These are phyloP conservation scores for Thecophora atra DNA, from an alignment of 2,888 invertebrate genomes.

Conservation along the genomic window DNA sequence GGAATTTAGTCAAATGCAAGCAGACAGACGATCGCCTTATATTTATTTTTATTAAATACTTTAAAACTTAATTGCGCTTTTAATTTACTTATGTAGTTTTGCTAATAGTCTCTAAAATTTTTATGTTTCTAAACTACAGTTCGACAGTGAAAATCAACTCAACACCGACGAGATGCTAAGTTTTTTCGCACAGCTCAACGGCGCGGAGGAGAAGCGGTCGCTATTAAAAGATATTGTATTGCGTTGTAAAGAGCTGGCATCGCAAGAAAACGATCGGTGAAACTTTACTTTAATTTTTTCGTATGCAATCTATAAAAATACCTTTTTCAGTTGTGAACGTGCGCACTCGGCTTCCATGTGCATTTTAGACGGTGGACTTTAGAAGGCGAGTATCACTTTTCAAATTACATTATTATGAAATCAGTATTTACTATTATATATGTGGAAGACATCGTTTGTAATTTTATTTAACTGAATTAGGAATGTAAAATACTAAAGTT, in stretches of 20 bases:
- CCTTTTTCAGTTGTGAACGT: conserved; percentile 37
- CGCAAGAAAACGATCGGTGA: conserved; percentile 35
- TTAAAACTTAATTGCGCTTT: too few species aligned
- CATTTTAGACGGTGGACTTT: conserved; percentile 16
- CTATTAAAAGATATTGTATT: conserved; percentile 24
- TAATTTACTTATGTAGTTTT: background rate
- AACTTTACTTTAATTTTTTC: too few species aligned
- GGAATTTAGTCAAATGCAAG: too few species aligned
- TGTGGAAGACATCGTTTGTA: too few species aligned
- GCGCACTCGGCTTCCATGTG: conserved; percentile 33
- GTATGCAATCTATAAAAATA: background rate
- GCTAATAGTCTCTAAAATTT: background rate
- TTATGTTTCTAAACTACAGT: conserved; percentile 14
- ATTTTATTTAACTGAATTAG: too few species aligned
- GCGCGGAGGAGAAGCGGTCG: conserved; percentile 10
- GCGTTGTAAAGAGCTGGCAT: conserved; percentile 26
- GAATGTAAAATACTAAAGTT: too few species aligned
- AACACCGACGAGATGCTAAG: conserved; percentile 30
- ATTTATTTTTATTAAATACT: too few species aligned
- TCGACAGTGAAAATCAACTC: conserved; percentile 32
- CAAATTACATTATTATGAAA: too few species aligned
- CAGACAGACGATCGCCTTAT: too few species aligned
- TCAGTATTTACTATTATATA: background rate
- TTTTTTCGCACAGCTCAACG: conserved; percentile 35
- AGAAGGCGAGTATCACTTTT: background rate